A percentile compares a stretch with the other conserved stretches of the same genome.
These are phyloP conservation scores for Lepidocyrtinus sp. DNA, from an alignment of 2,888 invertebrate genomes.

Conservation along the genomic window DNA sequence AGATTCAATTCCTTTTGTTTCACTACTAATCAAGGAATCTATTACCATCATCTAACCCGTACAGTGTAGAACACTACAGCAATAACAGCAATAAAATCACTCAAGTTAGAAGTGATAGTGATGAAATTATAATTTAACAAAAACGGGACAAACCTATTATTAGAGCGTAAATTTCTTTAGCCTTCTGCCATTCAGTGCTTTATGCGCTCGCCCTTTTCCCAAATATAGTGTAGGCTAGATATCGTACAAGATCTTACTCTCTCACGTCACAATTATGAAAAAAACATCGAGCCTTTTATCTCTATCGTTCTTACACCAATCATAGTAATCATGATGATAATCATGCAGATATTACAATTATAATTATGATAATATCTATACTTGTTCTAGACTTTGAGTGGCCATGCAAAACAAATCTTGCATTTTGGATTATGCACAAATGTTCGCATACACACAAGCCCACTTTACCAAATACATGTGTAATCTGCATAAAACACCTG, in stretches of 20 bases:
- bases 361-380: conserved; percentile 30
- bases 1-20: conserved; percentile 24
- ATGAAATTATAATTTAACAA: conserved; percentile 16
- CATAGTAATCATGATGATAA: conserved; percentile 42
- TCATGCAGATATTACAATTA: conserved; percentile 35
- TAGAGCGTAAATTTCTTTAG: conserved; percentile 58
- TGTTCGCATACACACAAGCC: too few relatives aligned
- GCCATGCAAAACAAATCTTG: conserved; percentile 17
- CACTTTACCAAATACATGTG: too few relatives aligned
- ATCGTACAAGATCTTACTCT: too few relatives aligned
- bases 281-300: too few relatives aligned
- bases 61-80: background rate
- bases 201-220: conserved; percentile 35
- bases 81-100: background rate
- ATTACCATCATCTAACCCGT: background rate
- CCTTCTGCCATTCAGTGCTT: background rate
- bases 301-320: too few relatives aligned
- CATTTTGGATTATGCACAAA: too few relatives aligned
- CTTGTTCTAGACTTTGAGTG: background rate
- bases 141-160: conserved; percentile 50
- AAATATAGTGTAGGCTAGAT: conserved; percentile 27
- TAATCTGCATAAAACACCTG: too few relatives aligned
- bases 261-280: too few relatives aligned
- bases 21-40: background rate
- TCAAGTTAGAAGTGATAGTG: background rate